A percentile compares a stretch with the other conserved stretches of the same genome.
phyloP scores from a whole-genome alignment of 2,797 vertebrate species.

The Momotus momota region DNA sequence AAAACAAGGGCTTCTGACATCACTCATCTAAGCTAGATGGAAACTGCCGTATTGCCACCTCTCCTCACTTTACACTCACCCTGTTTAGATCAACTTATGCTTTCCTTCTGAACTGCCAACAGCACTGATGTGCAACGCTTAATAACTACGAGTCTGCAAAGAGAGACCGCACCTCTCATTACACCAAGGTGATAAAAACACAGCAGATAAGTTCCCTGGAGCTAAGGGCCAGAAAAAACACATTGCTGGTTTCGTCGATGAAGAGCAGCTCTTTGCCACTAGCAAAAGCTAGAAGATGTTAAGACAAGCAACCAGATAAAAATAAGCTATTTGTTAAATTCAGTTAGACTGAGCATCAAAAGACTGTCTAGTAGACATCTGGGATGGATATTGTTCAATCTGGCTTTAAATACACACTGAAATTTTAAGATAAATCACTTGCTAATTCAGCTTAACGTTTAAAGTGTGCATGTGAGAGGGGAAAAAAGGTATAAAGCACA shows the following conservation, averaged over 20 bases:
- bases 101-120: neutral
- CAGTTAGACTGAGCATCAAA: neutral
- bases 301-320: neutral
- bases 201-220: neutral
- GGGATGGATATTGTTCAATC: neutral
- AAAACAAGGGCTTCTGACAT: neutral
- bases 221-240: neutral
- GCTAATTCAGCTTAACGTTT: neutral
- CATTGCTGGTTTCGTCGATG: neutral
- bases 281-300: neutral
- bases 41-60: neutral
- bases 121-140: neutral
- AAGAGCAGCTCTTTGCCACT: neutral
- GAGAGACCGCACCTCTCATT: neutral
- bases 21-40: neutral
- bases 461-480: accelerated
- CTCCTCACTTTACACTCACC: neutral
- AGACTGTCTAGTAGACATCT: neutral
- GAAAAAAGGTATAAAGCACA: neutral
- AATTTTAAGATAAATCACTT: neutral
- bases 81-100: neutral
- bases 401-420: neutral
- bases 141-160: neutral
- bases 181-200: neutral
- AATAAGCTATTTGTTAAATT: neutral